Conservation (phyloP, 2,888 invertebrate species). For the Amaurobius ferox region DNA sequence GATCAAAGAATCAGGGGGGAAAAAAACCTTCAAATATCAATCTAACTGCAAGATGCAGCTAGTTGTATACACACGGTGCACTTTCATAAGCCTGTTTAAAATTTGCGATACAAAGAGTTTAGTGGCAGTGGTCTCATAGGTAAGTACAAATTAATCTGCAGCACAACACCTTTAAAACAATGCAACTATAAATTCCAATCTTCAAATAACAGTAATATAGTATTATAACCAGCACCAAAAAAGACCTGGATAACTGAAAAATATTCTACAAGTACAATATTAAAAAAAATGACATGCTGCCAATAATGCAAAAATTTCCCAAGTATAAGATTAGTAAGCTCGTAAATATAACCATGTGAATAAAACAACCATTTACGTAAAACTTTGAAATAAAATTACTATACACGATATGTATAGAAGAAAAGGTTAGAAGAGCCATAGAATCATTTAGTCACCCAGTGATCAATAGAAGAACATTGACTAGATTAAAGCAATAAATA, state of each 20-base stretch:
- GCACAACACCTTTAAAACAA: background rate
- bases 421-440: background rate
- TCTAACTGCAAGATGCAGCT: no score
- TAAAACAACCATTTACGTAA: background rate
- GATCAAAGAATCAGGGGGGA: background rate
- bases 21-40: background rate
- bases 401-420: background rate
- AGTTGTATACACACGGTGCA: no score
- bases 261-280: no score
- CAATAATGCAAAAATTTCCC: no score
- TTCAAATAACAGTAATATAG: no score
- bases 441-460: background rate
- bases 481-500: slow-evolving; percentile 62
- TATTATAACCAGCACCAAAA: background rate
- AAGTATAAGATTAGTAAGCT: background rate
- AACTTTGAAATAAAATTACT: background rate
- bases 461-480: slow-evolving; percentile 33
- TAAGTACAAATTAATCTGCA: background rate
- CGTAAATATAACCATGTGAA: background rate
- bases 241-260: no score
- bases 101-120: slow-evolving; percentile 14
- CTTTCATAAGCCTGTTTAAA: background rate
- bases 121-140: slow-evolving; percentile 21
- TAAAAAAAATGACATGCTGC: no score
- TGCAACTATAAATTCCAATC: no score